A percentile compares a stretch with the other conserved stretches of the same genome.
These are phyloP conservation scores for Brachionus plicatilis DNA, from an alignment of 1,140 invertebrate species.

Conservation along the genomic window DNA sequence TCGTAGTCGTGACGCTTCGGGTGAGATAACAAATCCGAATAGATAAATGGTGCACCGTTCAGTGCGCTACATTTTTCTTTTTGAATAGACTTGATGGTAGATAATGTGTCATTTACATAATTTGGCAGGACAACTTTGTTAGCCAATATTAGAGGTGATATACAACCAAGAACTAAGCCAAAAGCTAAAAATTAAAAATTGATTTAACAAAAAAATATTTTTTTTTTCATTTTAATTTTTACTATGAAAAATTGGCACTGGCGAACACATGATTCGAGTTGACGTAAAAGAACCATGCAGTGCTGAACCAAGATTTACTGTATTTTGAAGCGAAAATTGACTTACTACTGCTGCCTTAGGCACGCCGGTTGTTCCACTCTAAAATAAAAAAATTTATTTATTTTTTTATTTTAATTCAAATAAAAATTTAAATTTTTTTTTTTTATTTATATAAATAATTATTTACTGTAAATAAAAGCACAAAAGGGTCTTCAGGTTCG, in stretches of 20 bases:
- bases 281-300: constrained; percentile 44
- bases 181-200: constrained; percentile 79
- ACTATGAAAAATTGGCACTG: constrained; percentile 33
- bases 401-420: not conserved
- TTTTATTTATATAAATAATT: not conserved
- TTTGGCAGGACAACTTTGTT: constrained; percentile 67
- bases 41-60: constrained; percentile 94
- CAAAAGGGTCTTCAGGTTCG: not conserved
- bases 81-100: constrained; percentile 64
- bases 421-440: not conserved
- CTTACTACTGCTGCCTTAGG: not conserved
- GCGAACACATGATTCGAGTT: constrained; percentile 20
- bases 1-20: constrained; percentile 52
- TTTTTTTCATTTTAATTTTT: not conserved
- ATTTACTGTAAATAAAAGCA: constrained; percentile 7
- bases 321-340: constrained; percentile 28
- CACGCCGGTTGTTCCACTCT: constrained; percentile 8
- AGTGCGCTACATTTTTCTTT: constrained; percentile 71
- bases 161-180: constrained; percentile 68
- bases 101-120: constrained; percentile 64
- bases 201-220: not conserved
- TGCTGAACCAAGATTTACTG: not conserved
- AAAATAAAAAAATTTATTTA: not conserved
- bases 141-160: constrained; percentile 63
- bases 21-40: constrained; percentile 70